Percentiles rank a stretch among this genome's conserved stretches.
These are phyloP conservation scores for Exocentrus adspersus DNA, from an alignment of 2,888 invertebrate species.

Conservation along the genomic window DNA sequence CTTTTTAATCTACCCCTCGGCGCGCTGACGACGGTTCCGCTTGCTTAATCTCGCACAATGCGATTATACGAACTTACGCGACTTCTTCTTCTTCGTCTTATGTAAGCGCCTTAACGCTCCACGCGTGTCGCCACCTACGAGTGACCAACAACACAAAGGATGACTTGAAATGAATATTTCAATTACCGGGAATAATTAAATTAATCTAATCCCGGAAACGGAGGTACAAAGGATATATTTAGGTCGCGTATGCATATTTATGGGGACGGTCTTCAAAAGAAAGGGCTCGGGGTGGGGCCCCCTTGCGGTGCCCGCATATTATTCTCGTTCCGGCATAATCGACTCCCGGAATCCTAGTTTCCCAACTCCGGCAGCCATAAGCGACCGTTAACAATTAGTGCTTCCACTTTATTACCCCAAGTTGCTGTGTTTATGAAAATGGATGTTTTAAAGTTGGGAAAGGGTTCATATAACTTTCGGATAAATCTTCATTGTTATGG, in stretches of 20 bases:
- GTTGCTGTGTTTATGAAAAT: slow-evolving; percentile 48
- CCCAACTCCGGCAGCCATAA: slow-evolving; percentile 46
- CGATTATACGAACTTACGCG: slow-evolving; percentile 53
- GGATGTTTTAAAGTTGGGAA: slow-evolving; percentile 49
- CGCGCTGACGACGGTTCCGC: slow-evolving; percentile 55
- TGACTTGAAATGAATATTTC: slow-evolving; percentile 4
- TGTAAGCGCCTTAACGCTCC: no score
- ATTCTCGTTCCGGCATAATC: slow-evolving; percentile 41
- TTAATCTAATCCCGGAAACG: slow-evolving; percentile 4
- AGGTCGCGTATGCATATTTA: slow-evolving; percentile 12
- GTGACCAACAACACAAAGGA: no score
- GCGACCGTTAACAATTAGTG: slow-evolving; percentile 50
- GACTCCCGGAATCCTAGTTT: slow-evolving; percentile 43
- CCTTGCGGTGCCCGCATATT: slow-evolving; percentile 30
- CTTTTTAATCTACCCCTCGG: slow-evolving; percentile 62
- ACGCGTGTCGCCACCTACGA: no score
- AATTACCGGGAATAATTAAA: slow-evolving; percentile 9
- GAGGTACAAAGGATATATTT: slow-evolving; percentile 11
- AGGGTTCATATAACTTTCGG: slow-evolving; percentile 28
- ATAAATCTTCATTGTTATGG: slow-evolving; percentile 34
- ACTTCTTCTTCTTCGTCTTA: no score
- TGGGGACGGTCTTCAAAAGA: slow-evolving; percentile 1
- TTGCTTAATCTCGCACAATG: slow-evolving; percentile 52
- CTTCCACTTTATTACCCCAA: slow-evolving; percentile 44
- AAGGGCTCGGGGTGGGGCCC: slow-evolving; percentile 10